Conservation (phyloP, 30 jellyfish, hydroid and myxozoan species). For the Catostylus mosaicus region DNA sequence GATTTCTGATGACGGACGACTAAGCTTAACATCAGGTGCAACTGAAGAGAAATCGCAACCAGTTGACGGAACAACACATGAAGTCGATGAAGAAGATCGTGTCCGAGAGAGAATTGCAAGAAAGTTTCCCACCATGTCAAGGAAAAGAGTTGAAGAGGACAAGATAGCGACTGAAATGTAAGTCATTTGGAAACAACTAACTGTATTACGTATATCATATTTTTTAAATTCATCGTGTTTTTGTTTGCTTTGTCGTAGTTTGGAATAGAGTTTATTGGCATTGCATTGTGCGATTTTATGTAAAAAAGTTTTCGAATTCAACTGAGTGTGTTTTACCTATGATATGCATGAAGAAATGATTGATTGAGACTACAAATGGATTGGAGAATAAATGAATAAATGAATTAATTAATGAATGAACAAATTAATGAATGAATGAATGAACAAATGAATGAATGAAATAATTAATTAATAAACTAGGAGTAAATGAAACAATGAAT, state of each 20-base stretch:
- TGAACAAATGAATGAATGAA: background rate
- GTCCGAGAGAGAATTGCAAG: constrained; percentile 29
- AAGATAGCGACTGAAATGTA: constrained; percentile 22
- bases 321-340: no score
- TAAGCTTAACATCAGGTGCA: background rate
- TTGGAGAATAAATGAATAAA: background rate
- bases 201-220: no score
- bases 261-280: background rate
- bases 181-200: background rate
- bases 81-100: constrained; percentile 17
- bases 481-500: no score
- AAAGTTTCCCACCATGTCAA: constrained; percentile 35
- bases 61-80: background rate
- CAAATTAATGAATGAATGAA: background rate
- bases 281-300: no score
- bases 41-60: background rate
- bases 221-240: background rate
- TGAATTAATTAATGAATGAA: background rate
- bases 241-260: background rate
- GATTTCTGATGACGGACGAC: background rate
- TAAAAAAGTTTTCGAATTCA: no score
- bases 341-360: no score
- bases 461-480: no score
- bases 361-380: no score
- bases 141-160: constrained; percentile 45